Evolutionary conservation across 2,888 invertebrate genomes (phyloP), one percentile per base, ranked within the genome.

Genomic region (Crocallis elinguaria): DNA sequence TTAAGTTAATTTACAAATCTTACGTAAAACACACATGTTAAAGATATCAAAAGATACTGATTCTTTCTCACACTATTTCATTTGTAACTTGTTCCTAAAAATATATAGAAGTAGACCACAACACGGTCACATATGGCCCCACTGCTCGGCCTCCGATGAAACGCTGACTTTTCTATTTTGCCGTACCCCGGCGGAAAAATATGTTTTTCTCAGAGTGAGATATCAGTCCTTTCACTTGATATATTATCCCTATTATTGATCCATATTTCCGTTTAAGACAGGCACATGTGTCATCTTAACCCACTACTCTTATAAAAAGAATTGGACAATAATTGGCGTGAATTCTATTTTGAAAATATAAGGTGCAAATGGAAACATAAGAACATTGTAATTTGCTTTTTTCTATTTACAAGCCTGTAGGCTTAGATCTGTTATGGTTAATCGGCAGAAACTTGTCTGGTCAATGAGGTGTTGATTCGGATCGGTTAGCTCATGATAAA

Each of bases 111-210:
- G 36, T 52, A 45, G 61, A 54, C 53, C 63, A 70, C 62, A 72
- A 67, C 66, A 65, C 60, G 71, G 77, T 60, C 74, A 69, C 80
- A 81, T 77, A 73, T 82, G 81, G 67, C 64, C 62, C 25, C 61
- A 63, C 62, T 52, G 57, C 62, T 68, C 69, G 69, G 67, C 75
- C 75, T 71, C 71, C 51, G 57, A 19, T 54, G 60, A 64, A 76
- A 71, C 59, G 82, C 82, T 79, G 81, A 82, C 77, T 67, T 69
- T 71, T 74, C 70, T 70, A 71, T 79, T 76, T 73, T 66, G 37
- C 72, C 60, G 63, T 64, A 66, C 66, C 72, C 71, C 71, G 64
- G 62, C 57, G 62, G 61, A 75, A 79, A 78, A 79, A 79, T 77
- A 79, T 81, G 77, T 79, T 81, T 71, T 78, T 76, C 64, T 33